Base-by-base conservation (phyloP, 1,140 invertebrate genomes). In the Ooceraea biroi region DNA sequence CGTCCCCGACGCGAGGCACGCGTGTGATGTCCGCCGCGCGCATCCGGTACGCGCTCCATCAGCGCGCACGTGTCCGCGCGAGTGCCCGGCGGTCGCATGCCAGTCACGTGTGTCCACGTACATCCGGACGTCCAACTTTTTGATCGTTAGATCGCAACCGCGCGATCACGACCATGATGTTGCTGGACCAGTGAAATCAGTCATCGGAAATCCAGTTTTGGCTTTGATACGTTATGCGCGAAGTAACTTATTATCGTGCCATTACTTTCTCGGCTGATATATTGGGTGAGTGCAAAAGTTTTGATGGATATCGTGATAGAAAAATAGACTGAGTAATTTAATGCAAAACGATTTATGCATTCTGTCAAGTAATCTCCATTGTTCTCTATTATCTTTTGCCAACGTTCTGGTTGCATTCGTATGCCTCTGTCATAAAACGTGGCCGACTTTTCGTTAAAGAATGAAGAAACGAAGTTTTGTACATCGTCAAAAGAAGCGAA, bases 11-110 rank as follows among this genome's bases (percentile, higher is more conserved):
- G 68, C 12, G 17, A 14, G 19, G 17, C 30, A 76, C 71, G 76
- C 71, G 71, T 55, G 30, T 50, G 71, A 41, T 52, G 19, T 41
- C 12, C 44, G 74, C 27, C 27, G n/a, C 68, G 55, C 48, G 44
- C 68, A 82, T 82, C 77, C 68, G 66, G 41, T 41, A 60, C 73
- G 68, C 57, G 68, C 55, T 48, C 25, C 57, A 36, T 22, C 22
- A 7, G 19, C 27, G n/a, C 22, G 48, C 69, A 82, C 78, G 78
- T 82, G 78, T 78, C 22, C 76, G 65, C 61, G 25, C 50, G 61
- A 12, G 14, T 68, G 22, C 69, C 44, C 4, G 17, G 52, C 30
- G 10, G 22, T 36, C 25, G 30, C 19, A 82, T 27, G 46, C 55
- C n/a, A 41, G 12, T 76, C 80, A 83, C 71, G 80, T 76, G 74